phyloP scores from a whole-genome alignment of 2,888 invertebrate species.

The Drosophila mettleri region DNA sequence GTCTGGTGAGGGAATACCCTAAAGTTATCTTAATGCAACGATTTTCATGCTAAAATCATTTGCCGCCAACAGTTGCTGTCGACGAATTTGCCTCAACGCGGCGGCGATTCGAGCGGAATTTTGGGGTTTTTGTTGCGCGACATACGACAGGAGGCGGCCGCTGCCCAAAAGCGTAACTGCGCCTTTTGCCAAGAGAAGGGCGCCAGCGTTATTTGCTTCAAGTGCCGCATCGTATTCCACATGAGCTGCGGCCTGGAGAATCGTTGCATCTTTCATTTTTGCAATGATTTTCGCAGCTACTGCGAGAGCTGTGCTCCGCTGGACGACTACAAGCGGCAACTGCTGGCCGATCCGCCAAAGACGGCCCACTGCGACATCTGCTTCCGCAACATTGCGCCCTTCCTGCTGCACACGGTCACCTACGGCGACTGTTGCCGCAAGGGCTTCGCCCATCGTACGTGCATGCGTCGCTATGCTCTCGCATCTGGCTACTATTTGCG shows the following conservation, averaged over 20 bases:
- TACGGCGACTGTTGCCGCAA: slow-evolving; percentile 78
- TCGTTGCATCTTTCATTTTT: slow-evolving; percentile 67
- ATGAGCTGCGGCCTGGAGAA: slow-evolving; percentile 67
- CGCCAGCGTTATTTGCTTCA: slow-evolving; percentile 74
- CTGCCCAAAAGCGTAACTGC: slow-evolving; percentile 80
- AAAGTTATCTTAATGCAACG: neutral
- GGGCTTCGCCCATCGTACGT: slow-evolving; percentile 77
- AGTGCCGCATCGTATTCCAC: slow-evolving; percentile 75
- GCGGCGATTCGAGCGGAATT: slow-evolving; percentile 89
- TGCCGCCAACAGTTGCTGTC: slow-evolving; percentile 87
- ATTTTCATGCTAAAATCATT: neutral
- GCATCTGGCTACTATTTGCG: slow-evolving; percentile 82
- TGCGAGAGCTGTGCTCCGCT: slow-evolving; percentile 73
- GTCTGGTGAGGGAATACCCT: slow-evolving; percentile 66
- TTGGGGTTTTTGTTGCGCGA: slow-evolving; percentile 90
- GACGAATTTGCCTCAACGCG: slow-evolving; percentile 89
- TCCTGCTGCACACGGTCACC: slow-evolving; percentile 39
- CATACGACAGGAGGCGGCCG: slow-evolving; percentile 88
- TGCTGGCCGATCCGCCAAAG: slow-evolving; percentile 33
- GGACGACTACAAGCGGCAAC: slow-evolving; percentile 44
- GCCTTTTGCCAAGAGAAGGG: slow-evolving; percentile 62
- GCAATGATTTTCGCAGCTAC: slow-evolving; percentile 71
- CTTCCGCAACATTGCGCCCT: slow-evolving; percentile 35
- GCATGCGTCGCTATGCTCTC: slow-evolving; percentile 80
- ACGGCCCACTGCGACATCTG: slow-evolving; percentile 74